phyloP scores from a whole-genome alignment of 2,888 invertebrate species.

The Macroteleia sp. region DNA sequence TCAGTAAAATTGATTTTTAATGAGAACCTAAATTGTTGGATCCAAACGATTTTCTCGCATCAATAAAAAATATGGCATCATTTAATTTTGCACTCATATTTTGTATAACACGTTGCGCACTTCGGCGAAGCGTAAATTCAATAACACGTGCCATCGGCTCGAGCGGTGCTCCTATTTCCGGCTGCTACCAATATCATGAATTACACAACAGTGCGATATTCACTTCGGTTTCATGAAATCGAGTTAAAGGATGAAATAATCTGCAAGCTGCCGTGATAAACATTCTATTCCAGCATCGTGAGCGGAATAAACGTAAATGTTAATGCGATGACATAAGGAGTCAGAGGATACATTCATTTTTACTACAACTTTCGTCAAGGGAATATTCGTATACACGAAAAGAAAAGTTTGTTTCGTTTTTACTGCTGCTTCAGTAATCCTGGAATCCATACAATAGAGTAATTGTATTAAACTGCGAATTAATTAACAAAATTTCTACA shows the following conservation, averaged over 20 bases:
- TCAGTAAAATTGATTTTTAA: not conserved
- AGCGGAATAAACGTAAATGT: slow-evolving; percentile 26
- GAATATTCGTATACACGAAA: too few relatives aligned
- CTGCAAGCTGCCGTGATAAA: slow-evolving; percentile 53
- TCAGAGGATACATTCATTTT: not conserved
- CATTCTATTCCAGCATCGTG: slow-evolving; percentile 26
- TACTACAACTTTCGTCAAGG: not conserved
- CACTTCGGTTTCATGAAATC: slow-evolving; percentile 48
- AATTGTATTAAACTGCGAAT: too few relatives aligned
- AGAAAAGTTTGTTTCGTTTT: too few relatives aligned
- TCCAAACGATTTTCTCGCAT: not conserved
- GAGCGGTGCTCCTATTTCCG: slow-evolving; percentile 56
- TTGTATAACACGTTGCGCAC: slow-evolving; percentile 53
- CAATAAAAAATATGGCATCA: slow-evolving; percentile 14
- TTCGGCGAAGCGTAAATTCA: slow-evolving; percentile 60
- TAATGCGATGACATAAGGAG: slow-evolving; percentile 13
- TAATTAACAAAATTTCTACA: too few relatives aligned
- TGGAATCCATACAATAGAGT: too few relatives aligned
- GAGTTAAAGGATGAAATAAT: slow-evolving; percentile 58
- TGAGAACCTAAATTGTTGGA: not conserved
- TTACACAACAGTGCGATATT: slow-evolving; percentile 55
- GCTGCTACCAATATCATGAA: slow-evolving; percentile 62
- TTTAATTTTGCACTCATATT: slow-evolving; percentile 51
- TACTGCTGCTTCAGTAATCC: too few relatives aligned
- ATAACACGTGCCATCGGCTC: slow-evolving; percentile 64